phyloP scores from a whole-genome alignment of 1,140 invertebrate species.

The Leptinotarsa lineolata region DNA sequence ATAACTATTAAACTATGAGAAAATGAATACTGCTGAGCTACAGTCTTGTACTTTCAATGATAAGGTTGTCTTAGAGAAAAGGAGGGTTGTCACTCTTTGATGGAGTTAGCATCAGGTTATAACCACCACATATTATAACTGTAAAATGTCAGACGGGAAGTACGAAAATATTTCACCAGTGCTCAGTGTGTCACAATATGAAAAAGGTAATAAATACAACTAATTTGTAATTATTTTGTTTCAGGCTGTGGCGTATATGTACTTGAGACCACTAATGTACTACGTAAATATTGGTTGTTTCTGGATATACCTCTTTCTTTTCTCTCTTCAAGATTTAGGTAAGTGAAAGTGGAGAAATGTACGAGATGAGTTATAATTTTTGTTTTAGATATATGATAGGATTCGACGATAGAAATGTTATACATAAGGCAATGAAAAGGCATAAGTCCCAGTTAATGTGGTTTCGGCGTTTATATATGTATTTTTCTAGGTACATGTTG shows the following conservation, averaged over 20 bases:
- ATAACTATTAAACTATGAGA: too few relatives aligned
- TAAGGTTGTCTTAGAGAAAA: too few relatives aligned
- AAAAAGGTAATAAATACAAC: not conserved
- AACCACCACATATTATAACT: too few relatives aligned
- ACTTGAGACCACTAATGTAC: conserved; percentile 80
- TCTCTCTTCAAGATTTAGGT: conserved; percentile 75
- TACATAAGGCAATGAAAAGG: conserved; percentile 78
- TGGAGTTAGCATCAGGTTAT: too few relatives aligned
- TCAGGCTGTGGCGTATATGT: conserved; percentile 79
- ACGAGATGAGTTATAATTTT: too few relatives aligned
- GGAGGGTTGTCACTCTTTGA: too few relatives aligned
- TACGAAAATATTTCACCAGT: too few relatives aligned
- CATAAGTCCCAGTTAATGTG: conserved; percentile 90
- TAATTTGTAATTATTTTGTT: not conserved
- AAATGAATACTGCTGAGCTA: too few relatives aligned
- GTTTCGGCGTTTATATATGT: conserved; percentile 88
- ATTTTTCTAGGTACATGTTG: conserved; percentile 88
- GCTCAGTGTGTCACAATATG: too few relatives aligned
- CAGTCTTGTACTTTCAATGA: too few relatives aligned
- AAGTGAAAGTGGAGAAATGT: conserved; percentile 45
- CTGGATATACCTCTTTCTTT: conserved; percentile 82
- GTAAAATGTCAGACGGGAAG: too few relatives aligned
- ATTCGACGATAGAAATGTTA: conserved; percentile 60
- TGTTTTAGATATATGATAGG: conserved; percentile 64
- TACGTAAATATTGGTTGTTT: conserved; percentile 85